Conservation (phyloP, 2,113 vertebrate genomes). For the Hiodon alosoides region DNA sequence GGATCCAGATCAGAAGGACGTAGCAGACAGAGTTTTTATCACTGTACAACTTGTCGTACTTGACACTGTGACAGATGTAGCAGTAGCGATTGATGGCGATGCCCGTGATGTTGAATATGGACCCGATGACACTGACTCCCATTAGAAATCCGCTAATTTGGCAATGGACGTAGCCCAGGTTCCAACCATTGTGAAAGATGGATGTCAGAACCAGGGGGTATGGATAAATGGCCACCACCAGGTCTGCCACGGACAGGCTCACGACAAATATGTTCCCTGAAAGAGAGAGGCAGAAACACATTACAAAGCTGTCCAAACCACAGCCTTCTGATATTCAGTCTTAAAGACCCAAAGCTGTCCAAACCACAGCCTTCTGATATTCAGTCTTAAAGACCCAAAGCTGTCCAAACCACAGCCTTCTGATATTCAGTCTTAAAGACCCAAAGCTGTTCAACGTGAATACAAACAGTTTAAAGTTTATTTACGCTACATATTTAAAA, state of each 20-base stretch:
- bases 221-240: conserved; percentile 77
- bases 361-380: no score
- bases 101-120: conserved; percentile 66
- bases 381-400: no score
- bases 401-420: no score
- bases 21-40: conserved; percentile 69
- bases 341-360: no score
- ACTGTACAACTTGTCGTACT: conserved; percentile 74
- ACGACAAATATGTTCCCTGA: conserved; percentile 80
- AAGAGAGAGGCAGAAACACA: conserved; percentile 49
- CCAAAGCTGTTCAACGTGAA: no score
- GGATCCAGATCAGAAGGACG: conserved; percentile 69
- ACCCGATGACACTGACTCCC: conserved; percentile 78
- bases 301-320: no score
- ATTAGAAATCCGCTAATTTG: conserved; percentile 77
- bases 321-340: no score
- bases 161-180: conserved; percentile 72
- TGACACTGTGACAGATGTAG: conserved; percentile 74
- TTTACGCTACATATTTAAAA: no score
- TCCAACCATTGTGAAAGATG: conserved; percentile 75
- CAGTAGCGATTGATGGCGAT: no score
- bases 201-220: conserved; percentile 77
- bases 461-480: no score
- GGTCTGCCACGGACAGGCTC: conserved; percentile 76
- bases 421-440: no score